phyloP scores from a whole-genome alignment of 1,140 invertebrate species.

The Spodoptera litura region DNA sequence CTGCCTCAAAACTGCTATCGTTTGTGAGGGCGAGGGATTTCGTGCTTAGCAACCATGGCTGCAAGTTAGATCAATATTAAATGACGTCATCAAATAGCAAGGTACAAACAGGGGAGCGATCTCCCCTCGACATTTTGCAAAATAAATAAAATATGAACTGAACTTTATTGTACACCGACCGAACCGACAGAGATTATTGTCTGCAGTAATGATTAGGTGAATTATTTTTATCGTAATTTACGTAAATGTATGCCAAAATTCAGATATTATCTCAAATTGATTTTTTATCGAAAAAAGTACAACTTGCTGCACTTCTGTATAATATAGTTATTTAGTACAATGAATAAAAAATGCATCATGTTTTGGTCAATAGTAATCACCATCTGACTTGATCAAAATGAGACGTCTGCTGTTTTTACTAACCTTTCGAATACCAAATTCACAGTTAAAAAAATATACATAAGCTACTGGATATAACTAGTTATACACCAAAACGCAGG shows the following conservation, averaged over 20 bases:
- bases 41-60: constrained; percentile 49
- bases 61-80: constrained; percentile 59
- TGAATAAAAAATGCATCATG: too few relatives aligned
- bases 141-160: constrained; percentile 26
- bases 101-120: constrained; percentile 18
- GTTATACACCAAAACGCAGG: too few relatives aligned
- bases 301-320: too few relatives aligned
- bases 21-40: constrained; percentile 3
- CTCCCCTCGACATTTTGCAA: constrained; percentile 32
- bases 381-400: too few relatives aligned
- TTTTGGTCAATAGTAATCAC: too few relatives aligned
- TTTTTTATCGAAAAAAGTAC: too few relatives aligned
- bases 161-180: constrained; percentile 1
- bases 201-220: not conserved
- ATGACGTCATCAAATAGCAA: constrained; percentile 36
- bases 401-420: too few relatives aligned
- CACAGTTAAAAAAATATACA: too few relatives aligned
- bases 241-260: not conserved
- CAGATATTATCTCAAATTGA: not conserved
- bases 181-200: not conserved
- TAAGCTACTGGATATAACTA: too few relatives aligned
- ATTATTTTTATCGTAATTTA: not conserved
- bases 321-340: too few relatives aligned
- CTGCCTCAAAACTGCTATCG: constrained; percentile 7
- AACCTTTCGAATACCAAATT: too few relatives aligned